Percentiles rank a stretch among this genome's conserved stretches.
Conservation (phyloP, 2,113 vertebrate species). For the Epinephelus cyanopodus region DNA sequence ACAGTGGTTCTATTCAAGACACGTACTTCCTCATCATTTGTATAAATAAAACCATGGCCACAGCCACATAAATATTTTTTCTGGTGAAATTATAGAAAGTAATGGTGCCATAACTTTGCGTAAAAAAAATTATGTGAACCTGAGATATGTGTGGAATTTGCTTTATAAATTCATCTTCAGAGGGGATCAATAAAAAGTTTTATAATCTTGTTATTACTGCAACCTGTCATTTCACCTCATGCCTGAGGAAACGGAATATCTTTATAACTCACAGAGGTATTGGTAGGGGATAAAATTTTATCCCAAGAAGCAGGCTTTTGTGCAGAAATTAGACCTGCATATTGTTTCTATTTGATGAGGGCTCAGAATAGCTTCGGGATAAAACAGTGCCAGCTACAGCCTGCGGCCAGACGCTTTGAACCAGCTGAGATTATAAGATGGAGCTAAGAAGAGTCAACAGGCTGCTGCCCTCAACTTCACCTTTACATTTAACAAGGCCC, state of each 20-base stretch:
- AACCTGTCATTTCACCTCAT: constrained; percentile 71
- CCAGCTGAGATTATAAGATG: constrained; percentile 23
- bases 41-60: constrained; percentile 79
- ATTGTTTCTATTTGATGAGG: constrained; percentile 39
- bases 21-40: constrained; percentile 76
- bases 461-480: not conserved
- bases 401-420: constrained; percentile 34
- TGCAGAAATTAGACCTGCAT: constrained; percentile 10
- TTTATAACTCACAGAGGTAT: constrained; percentile 6
- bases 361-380: not conserved
- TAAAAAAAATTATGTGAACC: constrained; percentile 66
- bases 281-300: not conserved
- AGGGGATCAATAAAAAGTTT: constrained; percentile 81
- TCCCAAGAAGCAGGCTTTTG: constrained; percentile 8
- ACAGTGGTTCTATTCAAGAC: constrained; percentile 65
- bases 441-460: constrained; percentile 33
- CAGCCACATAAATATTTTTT: constrained; percentile 74
- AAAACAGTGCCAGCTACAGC: constrained; percentile 21
- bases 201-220: constrained; percentile 80
- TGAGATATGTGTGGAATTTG: constrained; percentile 77
- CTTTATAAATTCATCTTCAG: constrained; percentile 78
- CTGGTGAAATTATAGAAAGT: constrained; percentile 74
- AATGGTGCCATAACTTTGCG: constrained; percentile 77
- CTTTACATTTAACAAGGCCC: constrained; percentile 18
- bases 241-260: constrained; percentile 7